Evolutionary conservation across 2,797 vertebrate species (phyloP), one percentile per base, ranked within the genome.

Genomic region (Cossypha caffra): DNA sequence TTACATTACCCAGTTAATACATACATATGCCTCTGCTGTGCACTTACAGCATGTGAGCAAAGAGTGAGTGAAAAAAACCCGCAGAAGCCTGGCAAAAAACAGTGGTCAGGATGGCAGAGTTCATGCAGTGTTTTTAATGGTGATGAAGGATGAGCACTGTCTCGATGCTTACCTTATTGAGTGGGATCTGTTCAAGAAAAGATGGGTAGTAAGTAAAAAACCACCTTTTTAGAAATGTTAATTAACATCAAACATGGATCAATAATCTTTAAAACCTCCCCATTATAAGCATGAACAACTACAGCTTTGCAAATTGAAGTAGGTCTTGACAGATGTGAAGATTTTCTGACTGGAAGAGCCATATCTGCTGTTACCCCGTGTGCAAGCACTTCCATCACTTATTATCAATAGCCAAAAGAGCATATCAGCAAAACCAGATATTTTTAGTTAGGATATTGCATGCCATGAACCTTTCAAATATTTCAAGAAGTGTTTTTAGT

Each of bases 41-140:
- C 0, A 0, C 15, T 67, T 95, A 19, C 0, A 61, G 47, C 13
- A 16, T 26, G 15, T 37, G 38, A 92, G 40, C 43, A 76, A n/a
- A 61, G 13, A 42, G 2, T 12, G 20, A 67, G n/a, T 3, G 26
- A 33, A 79, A 66, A 52, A 57, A 38, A 1, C 1, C 5, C 29
- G 31, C 29, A 85, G 48, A 87, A 87, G 17, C 19, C 35, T 67
- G 28, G 4, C 11, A 59, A 82, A 66, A 84, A 40, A 0, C 10
- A 66, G 33, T 6, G 12, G 15, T 55, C 35, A 37, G 6, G 38
- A 28, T 59, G 6, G 40, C 13, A 94, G 57, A 71, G 24, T 10
- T 73, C 16, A 45, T 4, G 20, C 6, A 35, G 21, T 7, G 10
- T 43, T 64, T 81, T 59, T 31, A 48, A 11, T 16, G 13, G 25